phyloP scores from a whole-genome alignment of 2,888 invertebrate genomes.

The Eudemis profundana region DNA sequence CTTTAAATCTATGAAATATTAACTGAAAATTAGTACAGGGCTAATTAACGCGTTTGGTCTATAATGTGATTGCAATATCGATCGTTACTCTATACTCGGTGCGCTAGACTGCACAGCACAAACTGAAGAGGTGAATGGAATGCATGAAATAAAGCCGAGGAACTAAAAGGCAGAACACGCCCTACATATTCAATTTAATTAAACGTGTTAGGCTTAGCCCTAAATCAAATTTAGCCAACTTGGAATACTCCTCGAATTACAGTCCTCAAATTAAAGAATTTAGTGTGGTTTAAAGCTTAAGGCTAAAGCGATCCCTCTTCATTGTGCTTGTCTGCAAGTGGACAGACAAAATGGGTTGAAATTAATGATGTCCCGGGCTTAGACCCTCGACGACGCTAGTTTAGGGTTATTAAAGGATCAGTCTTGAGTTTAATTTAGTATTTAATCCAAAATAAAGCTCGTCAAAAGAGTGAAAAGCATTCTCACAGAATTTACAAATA shows the following conservation, averaged over 20 bases:
- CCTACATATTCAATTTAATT: too few relatives aligned
- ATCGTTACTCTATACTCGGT: too few relatives aligned
- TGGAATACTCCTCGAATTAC: conserved; percentile 4
- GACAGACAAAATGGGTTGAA: conserved; percentile 27
- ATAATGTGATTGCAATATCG: too few relatives aligned
- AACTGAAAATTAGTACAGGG: too few relatives aligned
- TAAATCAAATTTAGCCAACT: neutral
- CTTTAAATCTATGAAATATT: too few relatives aligned
- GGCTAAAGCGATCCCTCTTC: conserved; percentile 32
- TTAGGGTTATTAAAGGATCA: neutral
- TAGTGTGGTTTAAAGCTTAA: conserved; percentile 17
- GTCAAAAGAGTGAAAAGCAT: neutral
- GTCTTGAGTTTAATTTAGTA: neutral
- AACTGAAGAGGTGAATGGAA: too few relatives aligned
- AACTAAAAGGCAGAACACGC: too few relatives aligned
- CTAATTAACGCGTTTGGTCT: too few relatives aligned
- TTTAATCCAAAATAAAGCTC: neutral
- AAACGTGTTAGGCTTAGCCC: neutral
- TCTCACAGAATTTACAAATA: too few relatives aligned
- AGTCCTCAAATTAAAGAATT: conserved; percentile 28
- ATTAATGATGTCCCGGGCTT: conserved; percentile 35
- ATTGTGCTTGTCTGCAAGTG: conserved; percentile 2
- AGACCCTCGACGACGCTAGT: conserved; percentile 2
- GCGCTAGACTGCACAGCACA: too few relatives aligned
- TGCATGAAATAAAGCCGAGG: too few relatives aligned